Base-by-base conservation (phyloP, 2,888 invertebrate genomes). In the Coelopa pilipes region DNA sequence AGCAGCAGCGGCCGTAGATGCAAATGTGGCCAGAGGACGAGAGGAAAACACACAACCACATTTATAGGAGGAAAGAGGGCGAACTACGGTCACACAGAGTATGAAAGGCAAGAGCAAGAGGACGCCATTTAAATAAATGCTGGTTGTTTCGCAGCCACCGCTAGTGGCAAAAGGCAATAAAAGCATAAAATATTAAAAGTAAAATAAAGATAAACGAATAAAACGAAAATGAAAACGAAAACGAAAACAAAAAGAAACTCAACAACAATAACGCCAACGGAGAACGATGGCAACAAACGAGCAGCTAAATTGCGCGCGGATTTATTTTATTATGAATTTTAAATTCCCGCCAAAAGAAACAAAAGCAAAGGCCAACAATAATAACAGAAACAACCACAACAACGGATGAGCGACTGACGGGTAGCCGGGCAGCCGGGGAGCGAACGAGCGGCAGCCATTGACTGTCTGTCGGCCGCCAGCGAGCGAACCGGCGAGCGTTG, bases 361-460 rank as follows among this genome's bases (percentile, higher is more conserved):
- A 34, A 34, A 34, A 34, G 7, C 34, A 34, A 34, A 34, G 34
- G 34, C 34, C n/a, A 68, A 11, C 68, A 68, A 53, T 13, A 45
- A 45, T 34, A 11, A 59, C 57, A 15, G 21, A 57, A 47, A 11
- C 24, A 0, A 19, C 13, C 9, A 19, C 34, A 46, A 15, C 4
- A 49, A 19, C 49, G 49, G 50, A 66, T 50, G 45, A 49, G 15
- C 66, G 19, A 13, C n/a, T 13, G 24, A 21, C 13, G 1, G 50
- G 4, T 24, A 47, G 21, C 17, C 9, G 19, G 21, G 21, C 55
- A 68, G 57, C 21, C 15, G 49, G 19, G 47, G n/a, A 12, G 34
- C n/a, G n/a, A n/a, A n/a, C n/a, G n/a, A 49, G 50, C 62, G 62
- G 70, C 49, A 70, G 62, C 70, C 70, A 70, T 70, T 60, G 59